Conservation (phyloP, 2,888 invertebrate species). For the Craniophora ligustri region DNA sequence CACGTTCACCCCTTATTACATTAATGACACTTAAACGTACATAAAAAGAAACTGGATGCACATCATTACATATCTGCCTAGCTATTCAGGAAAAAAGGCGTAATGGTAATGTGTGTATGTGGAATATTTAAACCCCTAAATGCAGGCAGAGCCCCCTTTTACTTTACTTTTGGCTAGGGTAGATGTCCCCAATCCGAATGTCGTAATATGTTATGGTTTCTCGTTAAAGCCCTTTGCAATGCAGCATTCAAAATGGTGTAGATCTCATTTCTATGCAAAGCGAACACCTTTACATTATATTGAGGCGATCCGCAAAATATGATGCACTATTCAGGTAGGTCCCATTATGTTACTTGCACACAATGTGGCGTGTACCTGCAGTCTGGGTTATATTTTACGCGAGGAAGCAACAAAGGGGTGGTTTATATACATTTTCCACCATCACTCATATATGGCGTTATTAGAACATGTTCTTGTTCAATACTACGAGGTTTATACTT, state of each 20-base stretch:
- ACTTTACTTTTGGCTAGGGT: neutral
- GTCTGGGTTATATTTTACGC: conserved; percentile 32
- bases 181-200: neutral
- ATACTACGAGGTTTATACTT: neutral
- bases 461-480: neutral
- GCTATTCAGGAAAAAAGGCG: no score
- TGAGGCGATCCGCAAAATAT: conserved; percentile 31
- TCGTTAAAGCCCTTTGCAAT: conserved; percentile 13
- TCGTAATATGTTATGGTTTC: conserved; percentile 8
- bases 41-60: no score
- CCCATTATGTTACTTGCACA: conserved; percentile 29
- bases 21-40: no score
- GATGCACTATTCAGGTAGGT: conserved; percentile 37
- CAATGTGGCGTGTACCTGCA: conserved; percentile 39
- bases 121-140: no score
- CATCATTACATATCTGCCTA: no score
- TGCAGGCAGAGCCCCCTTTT: no score
- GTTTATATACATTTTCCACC: conserved; percentile 18
- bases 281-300: conserved; percentile 14
- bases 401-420: conserved; percentile 31
- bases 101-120: no score
- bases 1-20: no score
- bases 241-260: conserved; percentile 8
- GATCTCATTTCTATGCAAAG: conserved; percentile 18
- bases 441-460: conserved; percentile 27